Base-by-base conservation (phyloP, 2,888 invertebrate species). In the Chydorus sphaericus region DNA sequence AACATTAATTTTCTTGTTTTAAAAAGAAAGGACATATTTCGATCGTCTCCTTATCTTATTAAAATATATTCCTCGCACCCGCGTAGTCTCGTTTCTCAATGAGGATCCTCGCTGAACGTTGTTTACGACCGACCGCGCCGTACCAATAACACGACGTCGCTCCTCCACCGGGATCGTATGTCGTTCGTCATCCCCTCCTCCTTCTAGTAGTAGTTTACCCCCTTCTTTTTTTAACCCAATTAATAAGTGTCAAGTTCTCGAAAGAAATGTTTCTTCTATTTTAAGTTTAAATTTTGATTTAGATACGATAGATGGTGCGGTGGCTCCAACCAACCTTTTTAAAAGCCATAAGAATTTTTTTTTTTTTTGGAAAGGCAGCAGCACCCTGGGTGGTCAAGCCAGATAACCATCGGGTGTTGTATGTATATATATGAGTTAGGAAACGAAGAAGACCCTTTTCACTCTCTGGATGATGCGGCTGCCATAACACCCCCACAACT, bases 111-210 rank as follows among this genome's bases (percentile, higher is more conserved):
- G 1, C 2, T 20, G 38, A 4, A 8, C 20, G 44, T 44, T 20
- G 23, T 44, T 44, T 44, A 44, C 44, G 44, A 44, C 28, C 44
- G n/a, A n/a, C n/a, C n/a, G n/a, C n/a, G n/a, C n/a, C n/a, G 14
- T n/a, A 44, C 44, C 44, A 44, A 44, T 44, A 44, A 44, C 44
- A 44, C 44, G n/a, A n/a, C n/a, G n/a, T n/a, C n/a, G n/a, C n/a
- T n/a, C n/a, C n/a, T n/a, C n/a, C n/a, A n/a, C n/a, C n/a, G n/a
- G n/a, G n/a, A n/a, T n/a, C n/a, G n/a, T n/a, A n/a, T n/a, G n/a
- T n/a, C n/a, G n/a, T n/a, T n/a, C n/a, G n/a, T n/a, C n/a, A n/a
- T n/a, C n/a, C n/a, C n/a, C n/a, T n/a, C n/a, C n/a, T n/a, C n/a
- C n/a, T n/a, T n/a, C n/a, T n/a, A n/a, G n/a, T n/a, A n/a, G n/a